Evolutionary conservation across 1,140 invertebrate species (phyloP).

Genomic region (Aleiodes sp.): DNA sequence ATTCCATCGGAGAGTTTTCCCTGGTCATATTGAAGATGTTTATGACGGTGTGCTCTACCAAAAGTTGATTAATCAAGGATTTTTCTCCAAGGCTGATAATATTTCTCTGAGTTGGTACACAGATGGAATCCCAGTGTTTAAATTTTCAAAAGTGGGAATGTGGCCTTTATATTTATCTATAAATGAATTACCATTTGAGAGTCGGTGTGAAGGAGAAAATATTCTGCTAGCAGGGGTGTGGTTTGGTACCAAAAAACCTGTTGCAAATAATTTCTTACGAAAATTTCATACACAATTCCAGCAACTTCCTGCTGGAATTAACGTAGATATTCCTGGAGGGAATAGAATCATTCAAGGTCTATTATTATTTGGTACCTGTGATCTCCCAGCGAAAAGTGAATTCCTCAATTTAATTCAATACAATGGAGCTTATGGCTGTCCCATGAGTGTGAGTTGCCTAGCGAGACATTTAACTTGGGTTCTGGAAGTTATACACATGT

Average conservation of each 20-base stretch:
- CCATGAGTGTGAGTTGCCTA: not conserved
- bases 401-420: slow-evolving; percentile 21
- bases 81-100: slow-evolving; percentile 11
- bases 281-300: slow-evolving; percentile 7
- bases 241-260: not conserved
- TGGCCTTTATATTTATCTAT: slow-evolving; percentile 49
- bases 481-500: slow-evolving; percentile 14
- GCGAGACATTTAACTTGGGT: slow-evolving; percentile 6
- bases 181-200: slow-evolving; percentile 33
- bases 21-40: slow-evolving; percentile 23
- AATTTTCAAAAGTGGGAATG: slow-evolving; percentile 41
- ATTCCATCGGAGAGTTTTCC: not conserved
- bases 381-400: slow-evolving; percentile 24
- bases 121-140: slow-evolving; percentile 44
- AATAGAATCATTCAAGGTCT: slow-evolving; percentile 16
- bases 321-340: not conserved
- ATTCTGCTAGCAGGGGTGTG: not conserved
- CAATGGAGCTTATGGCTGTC: slow-evolving; percentile 25
- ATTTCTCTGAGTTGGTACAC: slow-evolving; percentile 37
- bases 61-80: not conserved
- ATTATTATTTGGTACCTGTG: slow-evolving; percentile 23
- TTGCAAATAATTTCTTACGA: not conserved
- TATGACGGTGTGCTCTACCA: slow-evolving; percentile 4
- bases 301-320: slow-evolving; percentile 7
- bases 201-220: not conserved